phyloP scores from a whole-genome alignment of 2,113 vertebrate genomes.

The Cranoglanis bouderius region DNA sequence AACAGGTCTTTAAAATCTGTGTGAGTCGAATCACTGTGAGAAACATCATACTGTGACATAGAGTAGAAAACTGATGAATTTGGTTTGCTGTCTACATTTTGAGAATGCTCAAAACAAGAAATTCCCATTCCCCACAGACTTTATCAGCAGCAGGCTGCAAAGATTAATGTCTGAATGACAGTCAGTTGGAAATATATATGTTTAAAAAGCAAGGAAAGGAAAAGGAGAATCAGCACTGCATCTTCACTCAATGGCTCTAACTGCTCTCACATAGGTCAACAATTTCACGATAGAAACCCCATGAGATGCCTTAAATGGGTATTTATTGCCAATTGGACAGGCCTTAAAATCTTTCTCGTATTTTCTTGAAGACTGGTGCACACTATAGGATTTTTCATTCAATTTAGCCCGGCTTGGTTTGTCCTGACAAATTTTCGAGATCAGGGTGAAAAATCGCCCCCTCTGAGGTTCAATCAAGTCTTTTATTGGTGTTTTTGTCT shows the following conservation, averaged over 20 bases:
- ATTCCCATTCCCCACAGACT: slow-evolving; percentile 14
- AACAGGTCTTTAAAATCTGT: too few relatives aligned
- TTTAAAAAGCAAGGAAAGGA: slow-evolving; percentile 34
- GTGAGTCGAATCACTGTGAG: slow-evolving; percentile 8
- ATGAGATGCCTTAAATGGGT: slow-evolving; percentile 19
- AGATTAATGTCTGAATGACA: slow-evolving; percentile 47
- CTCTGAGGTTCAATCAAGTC: background rate
- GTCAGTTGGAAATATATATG: slow-evolving; percentile 39
- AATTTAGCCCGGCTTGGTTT: background rate
- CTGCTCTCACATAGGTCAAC: background rate
- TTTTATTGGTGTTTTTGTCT: background rate
- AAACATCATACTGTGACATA: slow-evolving; percentile 7
- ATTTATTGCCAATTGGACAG: slow-evolving; percentile 41
- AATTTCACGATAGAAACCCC: slow-evolving; percentile 21
- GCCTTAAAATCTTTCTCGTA: slow-evolving; percentile 15
- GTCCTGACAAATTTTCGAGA: background rate
- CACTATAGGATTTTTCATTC: slow-evolving; percentile 6
- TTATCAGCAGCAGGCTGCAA: slow-evolving; percentile 3
- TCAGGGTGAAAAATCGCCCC: background rate
- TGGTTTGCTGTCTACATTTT: background rate
- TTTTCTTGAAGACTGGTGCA: background rate
- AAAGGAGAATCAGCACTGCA: slow-evolving; percentile 29
- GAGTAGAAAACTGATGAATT: background rate
- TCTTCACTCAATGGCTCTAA: slow-evolving; percentile 7
- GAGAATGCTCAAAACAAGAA: background rate